Conservation (phyloP, 2,113 vertebrate species). For the Poecile atricapillus region DNA sequence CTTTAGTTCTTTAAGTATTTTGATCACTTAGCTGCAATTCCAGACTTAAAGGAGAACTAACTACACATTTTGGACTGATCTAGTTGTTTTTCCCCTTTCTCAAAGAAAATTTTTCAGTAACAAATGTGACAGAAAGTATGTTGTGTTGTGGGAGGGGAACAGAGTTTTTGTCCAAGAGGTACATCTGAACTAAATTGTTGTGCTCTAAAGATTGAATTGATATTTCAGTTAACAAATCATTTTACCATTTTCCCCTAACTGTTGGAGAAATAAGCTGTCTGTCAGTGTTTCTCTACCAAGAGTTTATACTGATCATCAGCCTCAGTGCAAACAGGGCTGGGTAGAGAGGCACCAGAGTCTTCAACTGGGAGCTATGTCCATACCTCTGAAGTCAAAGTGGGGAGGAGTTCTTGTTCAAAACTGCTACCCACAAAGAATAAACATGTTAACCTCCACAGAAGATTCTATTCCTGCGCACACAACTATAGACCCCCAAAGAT, state of each 20-base stretch:
- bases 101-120: background rate
- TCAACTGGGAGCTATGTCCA: background rate
- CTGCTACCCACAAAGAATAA: background rate
- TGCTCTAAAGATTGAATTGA: background rate
- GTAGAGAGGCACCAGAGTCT: background rate
- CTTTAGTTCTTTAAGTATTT: background rate
- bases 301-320: background rate
- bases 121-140: constrained; percentile 1
- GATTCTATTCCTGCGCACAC: background rate
- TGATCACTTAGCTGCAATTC: background rate
- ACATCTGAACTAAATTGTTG: constrained; percentile 30
- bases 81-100: background rate
- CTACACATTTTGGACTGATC: background rate
- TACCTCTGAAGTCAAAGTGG: background rate
- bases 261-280: background rate
- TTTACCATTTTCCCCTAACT: background rate
- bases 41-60: background rate
- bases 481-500: background rate
- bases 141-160: background rate
- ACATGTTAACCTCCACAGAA: background rate
- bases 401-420: background rate
- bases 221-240: background rate
- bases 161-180: background rate
- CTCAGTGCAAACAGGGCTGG: background rate
- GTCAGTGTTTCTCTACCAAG: background rate